Base-by-base conservation (phyloP, 1,140 invertebrate genomes). In the Triops longicaudatus region DNA sequence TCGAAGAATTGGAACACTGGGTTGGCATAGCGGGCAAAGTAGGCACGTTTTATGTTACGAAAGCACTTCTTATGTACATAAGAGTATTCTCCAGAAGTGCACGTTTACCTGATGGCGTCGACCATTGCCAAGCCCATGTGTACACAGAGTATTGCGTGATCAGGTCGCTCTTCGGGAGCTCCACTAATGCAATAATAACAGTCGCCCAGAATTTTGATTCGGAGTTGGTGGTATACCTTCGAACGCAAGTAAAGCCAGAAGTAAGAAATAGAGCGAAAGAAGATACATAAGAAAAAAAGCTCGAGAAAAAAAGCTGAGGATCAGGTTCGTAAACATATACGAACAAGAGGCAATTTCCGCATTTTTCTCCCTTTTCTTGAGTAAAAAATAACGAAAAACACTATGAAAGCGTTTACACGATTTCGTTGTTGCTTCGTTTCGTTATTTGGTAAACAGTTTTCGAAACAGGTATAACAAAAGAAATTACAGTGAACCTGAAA, bases 111-210 rank as follows among this genome's bases (percentile, higher is more conserved):
- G 82, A 98, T 97, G 72, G 94, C 95, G 83, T 97, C 94, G 41
- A 98, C 95, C 94, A 98, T 97, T 5, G 94, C 95, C 6, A 98
- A 86, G 37, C 96, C 96, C 95, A 97, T 97, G 84, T 96, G 92
- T 1, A 97, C 93, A 82, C 92, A 94, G 10, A 97, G 89, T 4
- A 96, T 91, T n/a, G 95, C 95, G 85, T 98, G 96, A 83, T 98
- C 95, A 0, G 91, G 88, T 78, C 93, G 86, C 83, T 96, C 93
- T 72, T 91, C 88, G 0, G 95, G 95, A 42, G 94, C 94, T 12
- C 93, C 93, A 84, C 94, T 95, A 81, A 97, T 95, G 83, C 95
- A 97, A 85, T 98, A 97, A 85, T 98, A 97, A 84, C 95, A 97
- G 84, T 97, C 96, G 1, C 96, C 95, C 22, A 97, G 88, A 83